phyloP scores from a whole-genome alignment of 1,140 invertebrate genomes.

The Cyrtorhinus lividipennis region DNA sequence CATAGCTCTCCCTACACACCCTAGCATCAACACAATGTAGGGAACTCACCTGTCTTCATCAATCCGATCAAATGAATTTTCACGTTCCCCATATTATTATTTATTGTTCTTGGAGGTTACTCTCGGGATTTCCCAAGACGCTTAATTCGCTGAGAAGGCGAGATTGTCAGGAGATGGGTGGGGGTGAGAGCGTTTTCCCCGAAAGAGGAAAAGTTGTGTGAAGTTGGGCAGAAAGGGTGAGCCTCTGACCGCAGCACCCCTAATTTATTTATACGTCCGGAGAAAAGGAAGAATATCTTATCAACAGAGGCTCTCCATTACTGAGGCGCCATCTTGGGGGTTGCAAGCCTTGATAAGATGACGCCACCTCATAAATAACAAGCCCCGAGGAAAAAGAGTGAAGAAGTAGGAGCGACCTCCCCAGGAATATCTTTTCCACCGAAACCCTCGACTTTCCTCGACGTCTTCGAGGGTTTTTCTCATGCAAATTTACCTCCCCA shows the following conservation, averaged over 20 bases:
- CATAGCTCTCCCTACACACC: too few species aligned
- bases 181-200: too few species aligned
- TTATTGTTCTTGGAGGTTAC: conserved; percentile 2
- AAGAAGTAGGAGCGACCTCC: not conserved
- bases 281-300: conserved; percentile 13
- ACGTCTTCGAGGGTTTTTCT: not conserved
- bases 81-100: conserved; percentile 10
- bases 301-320: conserved; percentile 15
- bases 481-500: conserved; percentile 5
- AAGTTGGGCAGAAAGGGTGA: not conserved
- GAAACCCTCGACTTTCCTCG: not conserved
- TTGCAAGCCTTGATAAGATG: conserved; percentile 14
- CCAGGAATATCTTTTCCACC: conserved; percentile 9
- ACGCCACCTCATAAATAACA: conserved; percentile 16
- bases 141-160: too few species aligned
- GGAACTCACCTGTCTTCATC: too few species aligned
- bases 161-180: too few species aligned
- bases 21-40: too few species aligned
- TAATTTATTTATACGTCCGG: conserved; percentile 17
- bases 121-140: conserved; percentile 11
- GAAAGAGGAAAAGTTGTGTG: conserved; percentile 13
- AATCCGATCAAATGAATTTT: too few species aligned
- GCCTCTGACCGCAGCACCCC: conserved; percentile 10
- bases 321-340: conserved; percentile 13
- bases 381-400: not conserved